Conservation (phyloP, 2,797 vertebrate species). For the Silurus aristotelis region DNA sequence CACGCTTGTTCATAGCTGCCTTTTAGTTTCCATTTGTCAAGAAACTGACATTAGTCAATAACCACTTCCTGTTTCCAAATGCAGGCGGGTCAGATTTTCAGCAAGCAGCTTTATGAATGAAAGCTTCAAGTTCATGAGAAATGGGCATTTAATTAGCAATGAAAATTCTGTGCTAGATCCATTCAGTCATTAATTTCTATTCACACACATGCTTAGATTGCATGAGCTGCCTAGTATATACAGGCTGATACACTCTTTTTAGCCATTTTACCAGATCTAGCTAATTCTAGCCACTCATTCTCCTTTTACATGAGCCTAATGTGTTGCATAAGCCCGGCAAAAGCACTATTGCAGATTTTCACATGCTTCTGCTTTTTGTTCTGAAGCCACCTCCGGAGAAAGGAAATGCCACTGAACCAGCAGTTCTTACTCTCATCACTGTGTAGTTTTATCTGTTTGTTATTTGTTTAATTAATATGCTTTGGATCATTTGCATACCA, state of each 20-base stretch:
- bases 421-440: not conserved
- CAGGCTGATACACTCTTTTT: too few relatives aligned
- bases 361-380: conserved; percentile 40
- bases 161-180: not conserved
- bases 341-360: not conserved
- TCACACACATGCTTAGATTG: not conserved
- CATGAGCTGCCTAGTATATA: not conserved
- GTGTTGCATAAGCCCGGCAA: not conserved
- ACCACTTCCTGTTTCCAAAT: not conserved
- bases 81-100: not conserved
- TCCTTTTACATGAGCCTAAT: not conserved
- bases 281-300: not conserved
- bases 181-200: not conserved
- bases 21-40: not conserved
- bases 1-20: not conserved
- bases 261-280: not conserved
- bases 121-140: not conserved
- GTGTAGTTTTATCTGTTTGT: not conserved
- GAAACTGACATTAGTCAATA: not conserved
- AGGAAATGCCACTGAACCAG: not conserved
- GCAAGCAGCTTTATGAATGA: not conserved
- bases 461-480: not conserved
- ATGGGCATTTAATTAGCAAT: conserved; percentile 7
- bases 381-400: not conserved
- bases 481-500: not conserved